Evolutionary conservation across 2,797 vertebrate genomes (phyloP).

Genomic region (Urocyon cinereoargenteus): DNA sequence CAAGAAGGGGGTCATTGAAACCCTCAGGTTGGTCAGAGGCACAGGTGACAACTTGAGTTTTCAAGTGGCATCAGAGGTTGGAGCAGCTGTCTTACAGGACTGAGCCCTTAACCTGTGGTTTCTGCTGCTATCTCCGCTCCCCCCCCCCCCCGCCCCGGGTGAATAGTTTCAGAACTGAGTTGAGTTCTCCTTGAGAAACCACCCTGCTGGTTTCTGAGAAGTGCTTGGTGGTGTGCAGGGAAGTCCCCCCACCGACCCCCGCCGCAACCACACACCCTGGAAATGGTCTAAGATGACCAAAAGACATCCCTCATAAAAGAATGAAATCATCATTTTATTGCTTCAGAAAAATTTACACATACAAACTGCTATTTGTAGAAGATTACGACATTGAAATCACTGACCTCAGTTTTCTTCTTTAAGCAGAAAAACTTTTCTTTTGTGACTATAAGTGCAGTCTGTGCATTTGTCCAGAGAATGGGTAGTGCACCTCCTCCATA

Average conservation of each 20-base stretch:
- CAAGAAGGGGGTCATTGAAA: neutral
- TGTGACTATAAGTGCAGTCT: neutral
- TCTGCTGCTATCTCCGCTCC: no score
- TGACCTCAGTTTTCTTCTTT: slow-evolving; percentile 40
- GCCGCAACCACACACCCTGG: neutral
- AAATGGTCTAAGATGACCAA: neutral
- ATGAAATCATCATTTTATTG: neutral
- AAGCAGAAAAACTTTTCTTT: slow-evolving; percentile 22
- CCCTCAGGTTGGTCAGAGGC: neutral
- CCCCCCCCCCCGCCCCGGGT: neutral
- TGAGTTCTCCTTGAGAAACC: neutral
- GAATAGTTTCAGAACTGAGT: neutral
- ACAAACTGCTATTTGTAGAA: neutral
- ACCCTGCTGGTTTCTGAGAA: neutral
- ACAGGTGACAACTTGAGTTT: neutral
- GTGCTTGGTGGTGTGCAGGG: neutral
- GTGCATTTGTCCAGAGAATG: neutral
- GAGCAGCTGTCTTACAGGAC: neutral
- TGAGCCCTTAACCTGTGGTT: neutral
- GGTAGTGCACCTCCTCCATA: neutral
- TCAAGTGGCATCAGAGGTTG: neutral
- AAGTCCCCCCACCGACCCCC: neutral
- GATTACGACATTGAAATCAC: neutral
- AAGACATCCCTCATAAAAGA: neutral
- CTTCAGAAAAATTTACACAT: neutral